Base-by-base conservation (phyloP, 2,113 vertebrate genomes). In the Oreochromis tanganicae region DNA sequence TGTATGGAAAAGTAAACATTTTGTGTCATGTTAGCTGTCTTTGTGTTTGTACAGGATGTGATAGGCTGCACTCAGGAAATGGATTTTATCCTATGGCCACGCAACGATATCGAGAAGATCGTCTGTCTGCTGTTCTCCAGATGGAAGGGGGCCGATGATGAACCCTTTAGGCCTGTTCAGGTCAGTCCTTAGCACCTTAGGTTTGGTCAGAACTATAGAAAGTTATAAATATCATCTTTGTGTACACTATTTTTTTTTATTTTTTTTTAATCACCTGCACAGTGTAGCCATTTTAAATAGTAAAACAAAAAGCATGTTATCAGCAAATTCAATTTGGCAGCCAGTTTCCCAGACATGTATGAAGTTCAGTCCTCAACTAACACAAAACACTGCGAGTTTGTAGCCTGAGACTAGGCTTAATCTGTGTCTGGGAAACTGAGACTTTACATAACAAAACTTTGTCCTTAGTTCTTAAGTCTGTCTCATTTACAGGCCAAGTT, bases 51-150 rank as follows among this genome's bases (percentile, higher is more conserved):
- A 9, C 48, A 99, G 98, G 98, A 99, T 96, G 98, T 99, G 92
- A 99, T 99, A 32, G 98, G 98, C 97, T 99, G 98, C 97, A 99
- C 98, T 90, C 98, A 99, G 96, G 98, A 99, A 97, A 99, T 99
- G 98, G 98, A 99, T 97, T 99, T 99, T 96, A 99, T 99, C 96
- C 98, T 99, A 93, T 99, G 98, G 98, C 98, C 98, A 96, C 97
- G 98, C 89, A 98, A 99, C 66, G 98, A 99, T 94, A 99, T 99
- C 93, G 98, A 99, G 95, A 99, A 99, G 97, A 97, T 99, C 95
- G 98, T 98, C 95, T 99, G 98, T 97, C 98, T 99, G 96, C 97
- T 99, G 89, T 99, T 99, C 95, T 99, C 98, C 95, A 97, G 98
- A 95, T 99, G 98, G 98, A 99, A 99, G 95, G 98, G 98, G 96